A percentile compares a stretch with the other conserved stretches of the same genome.
These are phyloP conservation scores for Halocynthia roretzi DNA, from an alignment of 23 tunicate species.

Conservation along the genomic window DNA sequence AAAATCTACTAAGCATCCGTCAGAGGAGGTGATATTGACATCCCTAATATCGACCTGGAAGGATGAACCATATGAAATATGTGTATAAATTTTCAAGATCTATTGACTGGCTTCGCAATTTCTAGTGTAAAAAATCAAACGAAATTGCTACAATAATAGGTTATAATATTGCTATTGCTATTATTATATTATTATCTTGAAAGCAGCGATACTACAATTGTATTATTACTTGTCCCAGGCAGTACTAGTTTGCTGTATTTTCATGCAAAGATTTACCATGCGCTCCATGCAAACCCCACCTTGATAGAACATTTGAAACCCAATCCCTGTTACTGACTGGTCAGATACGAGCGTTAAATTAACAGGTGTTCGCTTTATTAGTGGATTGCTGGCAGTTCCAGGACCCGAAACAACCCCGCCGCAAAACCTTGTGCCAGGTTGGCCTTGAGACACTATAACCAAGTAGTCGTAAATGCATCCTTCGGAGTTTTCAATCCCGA, in stretches of 20 bases:
- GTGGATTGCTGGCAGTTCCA: constrained; percentile 12
- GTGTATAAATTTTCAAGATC: background rate
- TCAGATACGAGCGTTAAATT: constrained; percentile 37
- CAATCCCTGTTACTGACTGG: constrained; percentile 43
- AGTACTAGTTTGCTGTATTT: too few species aligned
- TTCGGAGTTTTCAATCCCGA: constrained; percentile 53
- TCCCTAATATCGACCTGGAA: constrained; percentile 16
- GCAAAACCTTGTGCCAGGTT: constrained; percentile 42
- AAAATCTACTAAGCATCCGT: constrained; percentile 6
- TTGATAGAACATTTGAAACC: constrained; percentile 39
- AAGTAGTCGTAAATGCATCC: constrained; percentile 67
- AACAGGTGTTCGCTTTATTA: constrained; percentile 30
- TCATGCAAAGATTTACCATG: too few species aligned
- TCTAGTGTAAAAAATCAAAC: too few species aligned
- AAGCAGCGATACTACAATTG: too few species aligned
- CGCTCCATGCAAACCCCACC: constrained; percentile 22
- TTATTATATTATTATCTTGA: too few species aligned
- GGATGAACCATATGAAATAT: background rate
- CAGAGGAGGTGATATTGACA: constrained; percentile 11
- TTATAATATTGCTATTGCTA: too few species aligned
- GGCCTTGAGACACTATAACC: constrained; percentile 22
- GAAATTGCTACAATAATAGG: too few species aligned
- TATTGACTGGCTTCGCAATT: too few species aligned
- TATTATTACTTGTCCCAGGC: too few species aligned
- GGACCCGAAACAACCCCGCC: constrained; percentile 5